Evolutionary conservation across 2,888 invertebrate genomes (phyloP).

Genomic region (Sicus ferrugineus): DNA sequence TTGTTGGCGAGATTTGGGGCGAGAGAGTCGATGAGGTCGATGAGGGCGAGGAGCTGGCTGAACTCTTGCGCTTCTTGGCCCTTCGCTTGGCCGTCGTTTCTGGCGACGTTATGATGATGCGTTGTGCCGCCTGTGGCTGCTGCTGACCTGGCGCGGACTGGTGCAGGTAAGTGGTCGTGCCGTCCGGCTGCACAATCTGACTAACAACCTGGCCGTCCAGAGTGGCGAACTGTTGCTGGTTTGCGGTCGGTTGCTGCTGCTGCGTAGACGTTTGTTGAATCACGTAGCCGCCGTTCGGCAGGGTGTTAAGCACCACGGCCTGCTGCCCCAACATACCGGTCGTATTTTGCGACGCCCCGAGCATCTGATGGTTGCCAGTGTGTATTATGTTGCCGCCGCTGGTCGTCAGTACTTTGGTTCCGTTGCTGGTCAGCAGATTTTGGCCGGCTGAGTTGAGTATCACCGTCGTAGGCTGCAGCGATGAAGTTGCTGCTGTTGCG

Average conservation of each 20-base stretch:
- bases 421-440: conserved; percentile 49
- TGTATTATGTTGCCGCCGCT: conserved; percentile 51
- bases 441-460: conserved; percentile 51
- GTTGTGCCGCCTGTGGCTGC: conserved; percentile 49
- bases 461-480: conserved; percentile 52
- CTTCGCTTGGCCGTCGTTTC: conserved; percentile 72
- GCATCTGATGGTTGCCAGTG: conserved; percentile 43
- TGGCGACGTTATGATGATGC: conserved; percentile 72
- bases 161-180: conserved; percentile 46
- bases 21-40: conserved; percentile 54
- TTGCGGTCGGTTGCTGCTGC: conserved; percentile 65
- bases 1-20: conserved; percentile 62
- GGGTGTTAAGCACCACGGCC: conserved; percentile 81
- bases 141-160: conserved; percentile 42
- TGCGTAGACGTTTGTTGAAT: conserved; percentile 76
- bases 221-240: conserved; percentile 71
- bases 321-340: conserved; percentile 66
- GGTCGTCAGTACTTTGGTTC: conserved; percentile 48
- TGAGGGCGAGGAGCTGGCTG: conserved; percentile 52
- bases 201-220: conserved; percentile 77
- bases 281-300: conserved; percentile 80
- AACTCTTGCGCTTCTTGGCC: conserved; percentile 77
- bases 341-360: no score
- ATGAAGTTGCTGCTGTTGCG: conserved; percentile 37
- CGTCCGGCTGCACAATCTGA: conserved; percentile 66